Evolutionary conservation across 2,113 vertebrate species (phyloP).

Genomic region (Nothoprocta perdicaria): DNA sequence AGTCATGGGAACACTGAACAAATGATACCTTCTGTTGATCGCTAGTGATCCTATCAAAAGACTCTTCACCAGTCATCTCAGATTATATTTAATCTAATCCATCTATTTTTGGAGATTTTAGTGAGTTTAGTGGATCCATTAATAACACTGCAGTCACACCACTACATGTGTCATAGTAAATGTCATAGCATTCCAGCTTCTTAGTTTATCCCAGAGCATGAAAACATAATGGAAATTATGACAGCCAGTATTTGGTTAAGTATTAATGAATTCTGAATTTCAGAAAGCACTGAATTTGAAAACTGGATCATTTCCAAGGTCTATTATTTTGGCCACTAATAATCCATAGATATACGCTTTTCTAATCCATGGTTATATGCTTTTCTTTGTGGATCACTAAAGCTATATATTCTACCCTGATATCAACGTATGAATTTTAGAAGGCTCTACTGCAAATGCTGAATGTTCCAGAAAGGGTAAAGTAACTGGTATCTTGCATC

Average conservation of each 20-base stretch:
- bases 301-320: neutral
- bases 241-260: neutral
- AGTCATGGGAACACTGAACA: neutral
- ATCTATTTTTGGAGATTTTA: neutral
- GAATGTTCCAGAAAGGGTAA: neutral
- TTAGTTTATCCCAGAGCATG: neutral
- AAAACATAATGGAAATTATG: neutral
- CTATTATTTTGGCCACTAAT: neutral
- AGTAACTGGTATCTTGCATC: neutral
- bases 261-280: neutral
- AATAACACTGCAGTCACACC: neutral
- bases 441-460: neutral
- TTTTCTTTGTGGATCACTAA: neutral
- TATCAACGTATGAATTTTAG: neutral
- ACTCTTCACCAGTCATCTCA: accelerated
- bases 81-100: neutral
- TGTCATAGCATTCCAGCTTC: neutral
- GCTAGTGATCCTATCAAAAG: neutral
- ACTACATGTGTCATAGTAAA: no score
- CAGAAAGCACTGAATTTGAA: neutral
- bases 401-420: neutral
- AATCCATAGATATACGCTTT: neutral
- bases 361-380: neutral
- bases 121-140: neutral
- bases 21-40: neutral